Evolutionary conservation across 2,113 vertebrate species (phyloP), one percentile per base, ranked within the genome.

Genomic region (Callaeas wilsoni): DNA sequence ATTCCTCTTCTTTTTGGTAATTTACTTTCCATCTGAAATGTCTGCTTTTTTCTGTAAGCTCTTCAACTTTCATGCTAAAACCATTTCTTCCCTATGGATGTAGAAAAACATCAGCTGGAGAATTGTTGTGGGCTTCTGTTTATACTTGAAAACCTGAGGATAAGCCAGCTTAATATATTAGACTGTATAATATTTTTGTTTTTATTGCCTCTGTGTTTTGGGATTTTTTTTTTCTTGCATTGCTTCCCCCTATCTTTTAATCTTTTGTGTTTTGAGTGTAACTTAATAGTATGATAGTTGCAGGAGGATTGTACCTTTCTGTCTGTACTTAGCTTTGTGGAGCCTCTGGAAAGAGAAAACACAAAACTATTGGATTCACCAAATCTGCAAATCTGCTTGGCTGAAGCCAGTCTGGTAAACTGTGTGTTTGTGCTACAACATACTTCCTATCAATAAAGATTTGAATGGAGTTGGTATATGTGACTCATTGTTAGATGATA

Each of bases 221-320:
- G 8, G 2, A 0, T 1, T 56, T 42, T 29, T 37, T 39, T n/a
- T 29, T 53, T 1, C 18, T 65, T 62, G 9, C n/a, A 42, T 46
- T 0, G 0, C 6, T 50, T 80, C 5, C 8, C 7, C 1, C 4
- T 3, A 2, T 44, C 4, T 55, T 41, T 18, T 68, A 44, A 50
- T 63, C 16, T 33, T 30, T 32, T 23, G 21, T 53, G 25, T 22
- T 90, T 76, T 79, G 29, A 83, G 22, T 63, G 26, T 53, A 46
- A 41, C 11, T 57, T 46, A 41, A 3, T 13, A 29, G 27, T 37
- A 6, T 18, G 13, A 16, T 47, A 3, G 1, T 44, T 85, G 65
- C 21, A 29, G 35, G 18, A 82, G 9, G 23, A 35, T 53, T 71
- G 2, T 37, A 6, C 42, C 11, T 79, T 62, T 42, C 41, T 89